Conservation (phyloP, 2,888 invertebrate species). For the Phengaris arion region DNA sequence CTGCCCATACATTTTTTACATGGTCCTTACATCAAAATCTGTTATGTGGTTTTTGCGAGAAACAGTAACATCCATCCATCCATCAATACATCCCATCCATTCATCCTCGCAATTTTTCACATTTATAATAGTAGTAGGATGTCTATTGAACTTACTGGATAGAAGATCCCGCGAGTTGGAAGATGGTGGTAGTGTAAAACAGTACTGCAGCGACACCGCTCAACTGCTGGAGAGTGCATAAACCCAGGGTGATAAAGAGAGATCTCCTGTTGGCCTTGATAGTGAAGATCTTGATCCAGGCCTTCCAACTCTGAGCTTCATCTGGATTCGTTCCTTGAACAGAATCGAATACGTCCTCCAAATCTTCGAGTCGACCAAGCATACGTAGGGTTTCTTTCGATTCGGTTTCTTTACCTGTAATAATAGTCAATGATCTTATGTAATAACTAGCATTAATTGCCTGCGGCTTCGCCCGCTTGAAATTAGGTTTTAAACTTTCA, state of each 20-base stretch:
- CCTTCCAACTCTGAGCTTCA: constrained; percentile 47
- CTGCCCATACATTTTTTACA: too few species aligned
- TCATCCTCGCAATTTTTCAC: too few species aligned
- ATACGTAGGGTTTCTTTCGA: constrained; percentile 45
- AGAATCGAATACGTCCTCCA: constrained; percentile 49
- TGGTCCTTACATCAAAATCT: too few species aligned
- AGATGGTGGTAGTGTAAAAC: constrained; percentile 51
- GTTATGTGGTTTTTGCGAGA: too few species aligned
- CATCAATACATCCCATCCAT: too few species aligned
- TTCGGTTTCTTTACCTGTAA: constrained; percentile 49
- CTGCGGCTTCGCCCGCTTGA: too few species aligned
- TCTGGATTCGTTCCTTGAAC: constrained; percentile 45
- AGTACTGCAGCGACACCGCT: constrained; percentile 51
- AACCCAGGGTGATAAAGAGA: constrained; percentile 48
- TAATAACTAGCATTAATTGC: too few species aligned
- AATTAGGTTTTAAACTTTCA: too few species aligned
- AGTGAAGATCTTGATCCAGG: constrained; percentile 52
- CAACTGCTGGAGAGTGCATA: constrained; percentile 45
- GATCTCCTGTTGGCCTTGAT: constrained; percentile 49
- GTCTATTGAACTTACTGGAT: constrained; percentile 37
- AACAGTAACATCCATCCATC: too few species aligned
- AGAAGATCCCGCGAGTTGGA: constrained; percentile 50
- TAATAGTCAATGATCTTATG: not conserved
- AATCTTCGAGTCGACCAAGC: constrained; percentile 47
- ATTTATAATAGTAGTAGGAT: too few species aligned